Evolutionary conservation across 2,113 vertebrate genomes (phyloP).

Genomic region (Toxotes jaculatrix): DNA sequence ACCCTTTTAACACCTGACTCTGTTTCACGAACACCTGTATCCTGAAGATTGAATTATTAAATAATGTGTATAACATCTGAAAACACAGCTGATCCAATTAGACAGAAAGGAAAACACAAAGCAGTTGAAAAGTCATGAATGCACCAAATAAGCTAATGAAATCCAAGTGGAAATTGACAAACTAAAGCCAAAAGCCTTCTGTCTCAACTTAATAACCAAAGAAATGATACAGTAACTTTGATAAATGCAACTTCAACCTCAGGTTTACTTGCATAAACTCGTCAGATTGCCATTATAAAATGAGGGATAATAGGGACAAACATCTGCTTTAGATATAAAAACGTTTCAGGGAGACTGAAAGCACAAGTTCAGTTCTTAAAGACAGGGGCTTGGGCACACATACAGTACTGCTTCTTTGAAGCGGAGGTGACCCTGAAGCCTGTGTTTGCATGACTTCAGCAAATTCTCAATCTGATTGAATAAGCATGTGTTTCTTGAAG

Average conservation of each 20-base stretch:
- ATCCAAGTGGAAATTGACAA: not conserved
- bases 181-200: too few relatives aligned
- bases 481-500: not conserved
- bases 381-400: not conserved
- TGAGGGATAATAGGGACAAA: not conserved
- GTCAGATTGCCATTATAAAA: not conserved
- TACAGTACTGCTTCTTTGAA: not conserved
- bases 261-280: not conserved
- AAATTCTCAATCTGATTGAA: constrained; percentile 8
- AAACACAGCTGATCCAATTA: constrained; percentile 3
- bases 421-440: not conserved
- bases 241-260: not conserved
- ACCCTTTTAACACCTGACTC: constrained; percentile 16
- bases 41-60: constrained; percentile 11
- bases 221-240: not conserved
- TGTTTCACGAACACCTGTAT: constrained; percentile 22
- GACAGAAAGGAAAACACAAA: constrained; percentile 23
- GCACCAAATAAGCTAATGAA: not conserved
- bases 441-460: not conserved
- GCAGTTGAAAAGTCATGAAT: not conserved
- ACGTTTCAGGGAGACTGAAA: not conserved
- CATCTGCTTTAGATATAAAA: not conserved
- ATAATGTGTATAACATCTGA: constrained; percentile 13
- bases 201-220: too few relatives aligned
- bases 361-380: not conserved